These are phyloP conservation scores for Bunonema sp. DNA, from an alignment of 2,888 invertebrate genomes.

Conservation along the genomic window DNA sequence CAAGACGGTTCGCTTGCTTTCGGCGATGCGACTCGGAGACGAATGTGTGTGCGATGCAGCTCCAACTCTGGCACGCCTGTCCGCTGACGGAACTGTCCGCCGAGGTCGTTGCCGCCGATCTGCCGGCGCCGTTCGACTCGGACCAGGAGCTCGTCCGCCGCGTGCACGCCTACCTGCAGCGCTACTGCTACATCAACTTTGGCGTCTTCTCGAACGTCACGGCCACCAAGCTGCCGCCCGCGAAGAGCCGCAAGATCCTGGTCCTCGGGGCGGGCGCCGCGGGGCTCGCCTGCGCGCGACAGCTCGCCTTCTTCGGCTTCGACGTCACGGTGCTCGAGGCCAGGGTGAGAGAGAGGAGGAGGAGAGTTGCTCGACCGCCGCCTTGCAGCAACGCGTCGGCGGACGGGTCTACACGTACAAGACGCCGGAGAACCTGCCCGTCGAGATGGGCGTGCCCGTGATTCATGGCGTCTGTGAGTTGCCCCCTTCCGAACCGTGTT, in stretches of 20 bases:
- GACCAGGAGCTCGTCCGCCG: conserved; percentile 69
- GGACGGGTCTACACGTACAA: conserved; percentile 83
- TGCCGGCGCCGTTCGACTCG: conserved; percentile 49
- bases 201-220: conserved; percentile 77
- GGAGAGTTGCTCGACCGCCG: too few relatives aligned
- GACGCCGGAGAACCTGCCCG: conserved; percentile 47
- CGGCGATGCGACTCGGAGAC: background rate
- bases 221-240: conserved; percentile 1
- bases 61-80: conserved; percentile 73
- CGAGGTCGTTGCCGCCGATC: conserved; percentile 62
- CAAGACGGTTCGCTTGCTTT: too few relatives aligned
- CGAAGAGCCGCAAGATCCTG: conserved; percentile 25
- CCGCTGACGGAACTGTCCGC: conserved; percentile 75
- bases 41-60: conserved; percentile 8
- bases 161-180: conserved; percentile 74
- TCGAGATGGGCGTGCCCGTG: conserved; percentile 80
- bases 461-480: conserved; percentile 65
- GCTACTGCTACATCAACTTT: conserved; percentile 92
- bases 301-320: conserved; percentile 31
- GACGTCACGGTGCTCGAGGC: conserved; percentile 37
- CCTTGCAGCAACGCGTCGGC: conserved; percentile 68
- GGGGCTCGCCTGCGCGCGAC: conserved; percentile 35
- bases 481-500: background rate
- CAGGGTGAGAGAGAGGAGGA: conserved; percentile 15
- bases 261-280: conserved; percentile 41